These are phyloP conservation scores for Heliconius nattereri DNA, from an alignment of 1,140 invertebrate species.

Conservation along the genomic window DNA sequence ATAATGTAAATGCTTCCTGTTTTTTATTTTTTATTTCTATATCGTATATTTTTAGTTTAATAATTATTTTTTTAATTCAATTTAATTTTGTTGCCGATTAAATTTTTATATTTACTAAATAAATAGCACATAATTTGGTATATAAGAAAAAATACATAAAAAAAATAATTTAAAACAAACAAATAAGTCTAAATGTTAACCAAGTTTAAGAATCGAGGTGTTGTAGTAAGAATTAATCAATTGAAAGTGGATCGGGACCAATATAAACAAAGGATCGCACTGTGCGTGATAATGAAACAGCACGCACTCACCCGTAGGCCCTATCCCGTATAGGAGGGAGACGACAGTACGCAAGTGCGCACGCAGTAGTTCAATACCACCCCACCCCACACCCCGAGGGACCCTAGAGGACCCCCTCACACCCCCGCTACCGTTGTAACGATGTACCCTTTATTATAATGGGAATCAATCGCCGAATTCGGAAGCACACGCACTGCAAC, in stretches of 20 bases:
- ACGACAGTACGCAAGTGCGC: slow-evolving; percentile 62
- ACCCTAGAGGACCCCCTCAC: slow-evolving; percentile 49
- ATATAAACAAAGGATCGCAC: slow-evolving; percentile 77
- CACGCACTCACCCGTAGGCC: slow-evolving; percentile 64
- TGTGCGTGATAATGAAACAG: slow-evolving; percentile 71
- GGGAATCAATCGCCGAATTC: slow-evolving; percentile 78
- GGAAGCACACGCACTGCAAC: slow-evolving; percentile 45
- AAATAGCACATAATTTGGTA: not conserved
- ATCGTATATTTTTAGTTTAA: slow-evolving; percentile 56
- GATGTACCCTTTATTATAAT: slow-evolving; percentile 78
- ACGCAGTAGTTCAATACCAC: slow-evolving; percentile 69
- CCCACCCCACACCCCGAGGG: slow-evolving; percentile 52
- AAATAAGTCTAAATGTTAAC: slow-evolving; percentile 28
- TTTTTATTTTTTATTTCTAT: not conserved
- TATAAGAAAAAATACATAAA: not conserved
- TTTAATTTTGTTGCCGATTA: not conserved
- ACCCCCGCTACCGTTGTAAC: slow-evolving; percentile 69
- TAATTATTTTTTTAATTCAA: not conserved
- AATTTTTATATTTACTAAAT: not conserved
- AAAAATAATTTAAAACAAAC: not conserved
- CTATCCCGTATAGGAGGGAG: slow-evolving; percentile 52
- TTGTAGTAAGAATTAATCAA: slow-evolving; percentile 74
- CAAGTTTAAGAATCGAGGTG: slow-evolving; percentile 57
- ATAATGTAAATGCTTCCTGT: not conserved
- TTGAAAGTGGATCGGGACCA: slow-evolving; percentile 75